Conservation (phyloP, 1,140 invertebrate genomes). For the Drosophila bocqueti region DNA sequence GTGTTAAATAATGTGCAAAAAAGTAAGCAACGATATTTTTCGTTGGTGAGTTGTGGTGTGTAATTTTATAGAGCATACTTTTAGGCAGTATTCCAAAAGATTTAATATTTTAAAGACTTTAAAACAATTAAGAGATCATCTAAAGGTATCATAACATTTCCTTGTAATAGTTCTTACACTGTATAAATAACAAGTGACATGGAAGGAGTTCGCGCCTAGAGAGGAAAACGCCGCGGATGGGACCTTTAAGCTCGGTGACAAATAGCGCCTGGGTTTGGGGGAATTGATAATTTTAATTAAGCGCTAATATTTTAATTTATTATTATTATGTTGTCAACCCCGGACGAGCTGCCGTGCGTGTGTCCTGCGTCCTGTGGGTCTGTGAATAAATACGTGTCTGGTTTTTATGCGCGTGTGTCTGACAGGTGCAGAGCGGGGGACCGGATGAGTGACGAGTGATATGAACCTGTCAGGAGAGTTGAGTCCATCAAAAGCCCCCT, state of each 20-base stretch:
- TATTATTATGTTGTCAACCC: constrained; percentile 67
- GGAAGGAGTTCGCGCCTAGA: neutral
- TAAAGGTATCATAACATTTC: neutral
- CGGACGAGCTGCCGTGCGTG: constrained; percentile 3
- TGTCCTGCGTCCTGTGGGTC: constrained; percentile 17
- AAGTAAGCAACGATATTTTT: neutral
- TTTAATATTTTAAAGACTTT: neutral
- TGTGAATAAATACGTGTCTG: constrained; percentile 19
- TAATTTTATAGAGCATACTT: neutral
- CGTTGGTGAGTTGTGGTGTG: too few relatives aligned
- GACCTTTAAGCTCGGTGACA: constrained; percentile 36
- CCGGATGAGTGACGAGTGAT: constrained; percentile 62
- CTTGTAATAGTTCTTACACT: neutral
- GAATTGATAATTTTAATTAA: constrained; percentile 81
- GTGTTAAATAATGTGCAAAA: too few relatives aligned
- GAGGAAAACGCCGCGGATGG: constrained; percentile 9
- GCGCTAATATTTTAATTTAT: constrained; percentile 84
- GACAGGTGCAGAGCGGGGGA: constrained; percentile 39
- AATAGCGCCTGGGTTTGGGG: constrained; percentile 39
- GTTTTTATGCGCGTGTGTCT: constrained; percentile 28
- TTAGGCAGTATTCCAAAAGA: neutral
- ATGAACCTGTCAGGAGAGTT: constrained; percentile 48
- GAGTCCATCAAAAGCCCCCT: constrained; percentile 46
- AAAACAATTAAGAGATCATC: too few relatives aligned
- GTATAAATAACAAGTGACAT: neutral